phyloP scores from a whole-genome alignment of 2,888 invertebrate genomes.

The Drosophila diplacantha region DNA sequence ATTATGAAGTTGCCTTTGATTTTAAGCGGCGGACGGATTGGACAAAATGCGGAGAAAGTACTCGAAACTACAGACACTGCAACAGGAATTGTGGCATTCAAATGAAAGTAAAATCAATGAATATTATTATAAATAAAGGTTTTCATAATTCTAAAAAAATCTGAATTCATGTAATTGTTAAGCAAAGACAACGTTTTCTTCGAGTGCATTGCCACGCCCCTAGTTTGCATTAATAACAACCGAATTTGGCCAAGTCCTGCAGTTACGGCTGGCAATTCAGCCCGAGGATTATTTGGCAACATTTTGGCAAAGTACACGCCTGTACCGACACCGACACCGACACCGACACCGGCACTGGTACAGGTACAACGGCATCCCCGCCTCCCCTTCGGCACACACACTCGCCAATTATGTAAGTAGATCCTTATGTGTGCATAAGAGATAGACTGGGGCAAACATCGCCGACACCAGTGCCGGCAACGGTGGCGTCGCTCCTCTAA shows the following conservation, averaged over 20 bases:
- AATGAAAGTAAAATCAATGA: background rate
- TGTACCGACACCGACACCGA: conserved; percentile 8
- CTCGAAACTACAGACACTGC: background rate
- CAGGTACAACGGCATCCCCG: background rate
- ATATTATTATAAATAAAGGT: background rate
- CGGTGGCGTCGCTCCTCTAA: conserved; percentile 44
- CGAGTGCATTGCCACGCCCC: conserved; percentile 28
- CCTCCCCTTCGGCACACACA: conserved; percentile 10
- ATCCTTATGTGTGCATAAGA: conserved; percentile 64
- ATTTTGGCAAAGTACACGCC: conserved; percentile 38
- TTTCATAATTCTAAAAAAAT: background rate
- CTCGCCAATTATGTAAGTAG: conserved; percentile 68
- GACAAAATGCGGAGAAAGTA: background rate
- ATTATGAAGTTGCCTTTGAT: conserved; percentile 17
- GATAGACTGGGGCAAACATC: conserved; percentile 28
- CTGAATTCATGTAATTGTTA: background rate
- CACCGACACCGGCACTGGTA: background rate
- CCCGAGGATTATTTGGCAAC: conserved; percentile 54
- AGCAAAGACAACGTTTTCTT: background rate
- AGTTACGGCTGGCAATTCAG: conserved; percentile 30
- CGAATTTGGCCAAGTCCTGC: conserved; percentile 28
- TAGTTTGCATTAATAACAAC: conserved; percentile 55
- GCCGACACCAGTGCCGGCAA: conserved; percentile 14
- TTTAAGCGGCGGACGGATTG: background rate
- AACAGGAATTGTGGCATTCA: background rate